These are phyloP conservation scores for Drosophila lini DNA, from an alignment of 1,140 invertebrate genomes.

Conservation along the genomic window DNA sequence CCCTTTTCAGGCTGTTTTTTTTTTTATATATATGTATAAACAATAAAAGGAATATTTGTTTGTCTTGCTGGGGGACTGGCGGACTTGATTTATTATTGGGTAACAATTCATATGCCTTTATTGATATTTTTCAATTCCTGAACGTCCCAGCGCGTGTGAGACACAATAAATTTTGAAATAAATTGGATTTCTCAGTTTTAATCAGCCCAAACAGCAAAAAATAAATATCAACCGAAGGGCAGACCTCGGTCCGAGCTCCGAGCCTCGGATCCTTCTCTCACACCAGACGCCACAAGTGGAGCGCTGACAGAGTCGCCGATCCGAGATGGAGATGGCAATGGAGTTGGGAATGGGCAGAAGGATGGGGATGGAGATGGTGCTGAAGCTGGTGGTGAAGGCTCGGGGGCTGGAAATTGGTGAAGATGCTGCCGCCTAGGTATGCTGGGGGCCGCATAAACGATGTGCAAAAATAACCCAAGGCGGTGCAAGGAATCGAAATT, in stretches of 20 bases:
- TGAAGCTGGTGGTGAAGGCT: slow-evolving; percentile 1
- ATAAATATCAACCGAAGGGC: slow-evolving; percentile 64
- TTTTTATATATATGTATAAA: slow-evolving; percentile 58
- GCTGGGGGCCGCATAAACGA: slow-evolving; percentile 67
- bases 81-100: slow-evolving; percentile 79
- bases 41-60: slow-evolving; percentile 80
- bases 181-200: slow-evolving; percentile 82
- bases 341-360: slow-evolving; percentile 5
- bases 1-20: slow-evolving; percentile 12
- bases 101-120: slow-evolving; percentile 82
- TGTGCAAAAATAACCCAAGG: slow-evolving; percentile 59
- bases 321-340: slow-evolving; percentile 41
- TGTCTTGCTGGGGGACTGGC: slow-evolving; percentile 41
- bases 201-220: slow-evolving; percentile 67
- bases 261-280: slow-evolving; percentile 23
- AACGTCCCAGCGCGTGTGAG: slow-evolving; percentile 76
- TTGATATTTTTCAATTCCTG: slow-evolving; percentile 82
- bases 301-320: slow-evolving; percentile 67
- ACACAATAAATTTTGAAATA: slow-evolving; percentile 83
- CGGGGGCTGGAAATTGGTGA: slow-evolving; percentile 6
- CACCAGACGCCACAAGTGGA: slow-evolving; percentile 69
- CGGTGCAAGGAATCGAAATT: slow-evolving; percentile 9
- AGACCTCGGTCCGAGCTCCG: slow-evolving; percentile 39
- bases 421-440: slow-evolving; percentile 59
- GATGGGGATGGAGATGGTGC: slow-evolving; percentile 12